Conservation (phyloP, 2,113 vertebrate species). For the Brachypteracias leptosomus region DNA sequence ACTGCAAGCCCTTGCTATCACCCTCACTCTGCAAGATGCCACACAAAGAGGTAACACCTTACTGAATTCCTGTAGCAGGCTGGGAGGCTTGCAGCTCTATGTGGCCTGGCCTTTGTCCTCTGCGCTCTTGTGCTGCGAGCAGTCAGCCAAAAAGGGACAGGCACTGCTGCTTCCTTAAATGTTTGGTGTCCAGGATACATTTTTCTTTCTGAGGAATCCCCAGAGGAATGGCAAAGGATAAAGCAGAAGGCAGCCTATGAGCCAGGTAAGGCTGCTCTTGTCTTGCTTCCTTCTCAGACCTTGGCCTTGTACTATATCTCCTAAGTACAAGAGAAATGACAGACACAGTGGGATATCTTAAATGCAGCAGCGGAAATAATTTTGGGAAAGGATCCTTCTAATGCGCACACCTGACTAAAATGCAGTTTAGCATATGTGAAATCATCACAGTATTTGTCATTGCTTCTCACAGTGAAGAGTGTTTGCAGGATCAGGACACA, state of each 20-base stretch:
- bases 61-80: not conserved
- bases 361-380: not conserved
- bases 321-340: not conserved
- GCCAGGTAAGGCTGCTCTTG: not conserved
- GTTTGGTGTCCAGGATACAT: not conserved
- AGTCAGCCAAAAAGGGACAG: not conserved
- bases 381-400: not conserved
- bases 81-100: not conserved
- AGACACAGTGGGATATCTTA: not conserved
- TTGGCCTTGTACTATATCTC: not conserved
- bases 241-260: not conserved
- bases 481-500: not conserved
- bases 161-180: not conserved
- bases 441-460: not conserved
- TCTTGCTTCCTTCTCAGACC: not conserved
- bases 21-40: not conserved
- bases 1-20: not conserved
- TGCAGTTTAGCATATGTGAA: not conserved
- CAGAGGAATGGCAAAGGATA: not conserved
- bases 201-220: not conserved
- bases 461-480: not conserved
- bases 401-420: not conserved
- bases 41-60: accelerated
- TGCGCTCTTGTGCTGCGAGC: accelerated
- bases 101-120: not conserved